Base-by-base conservation (phyloP, 64 coral and sea anemone genomes). In the Montipora efflorescens region DNA sequence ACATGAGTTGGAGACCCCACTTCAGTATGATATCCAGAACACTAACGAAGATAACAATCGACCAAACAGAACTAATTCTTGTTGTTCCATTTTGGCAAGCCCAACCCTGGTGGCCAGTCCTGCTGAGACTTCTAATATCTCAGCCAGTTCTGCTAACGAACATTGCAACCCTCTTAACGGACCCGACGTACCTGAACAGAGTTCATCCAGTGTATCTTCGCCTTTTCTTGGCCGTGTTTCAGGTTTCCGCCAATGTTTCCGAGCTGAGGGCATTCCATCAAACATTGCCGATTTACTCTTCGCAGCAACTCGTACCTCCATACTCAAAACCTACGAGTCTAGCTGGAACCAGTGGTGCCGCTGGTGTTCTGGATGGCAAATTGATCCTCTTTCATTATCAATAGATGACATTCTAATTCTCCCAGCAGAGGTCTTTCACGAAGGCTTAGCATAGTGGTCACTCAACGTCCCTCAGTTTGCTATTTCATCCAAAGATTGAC, bases 251-350 rank as follows among this genome's bases (percentile, higher is more conserved):
- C 21, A 80, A 82, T 64, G 20, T 13, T 83, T 74, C 47, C 44
- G 83, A 83, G 48, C 90, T 74, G 90, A 91, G 79, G 90, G 90
- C 79, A n/a, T 91, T 83, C 67, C 90, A 10, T 0, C 18, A 73
- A 15, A 83, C 78, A 49, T 92, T 85, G 50, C 81, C 71, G 22
- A 92, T 3, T 20, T 85, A 76, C 79, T 92, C 67, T 53, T 83
- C 78, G 47, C 90, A 91, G 90, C 78, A 19, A 83, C 90, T 91
- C 45, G 64, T 69, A 15, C 55, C 78, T 92, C 90, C 90, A 82
- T 68, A 83, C 79, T 25, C 25, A 71, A 83, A 22, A 83, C 79
- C 47, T 83, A 92, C 90, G 15, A 69, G 43, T 90, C 67, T 19
- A 19, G 21, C 10, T 87, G 84, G 67, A 48, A 49, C 67, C 16